Evolutionary conservation across 2,797 vertebrate species (phyloP), one percentile per base, ranked within the genome.

Genomic region (Acanthis flammea): DNA sequence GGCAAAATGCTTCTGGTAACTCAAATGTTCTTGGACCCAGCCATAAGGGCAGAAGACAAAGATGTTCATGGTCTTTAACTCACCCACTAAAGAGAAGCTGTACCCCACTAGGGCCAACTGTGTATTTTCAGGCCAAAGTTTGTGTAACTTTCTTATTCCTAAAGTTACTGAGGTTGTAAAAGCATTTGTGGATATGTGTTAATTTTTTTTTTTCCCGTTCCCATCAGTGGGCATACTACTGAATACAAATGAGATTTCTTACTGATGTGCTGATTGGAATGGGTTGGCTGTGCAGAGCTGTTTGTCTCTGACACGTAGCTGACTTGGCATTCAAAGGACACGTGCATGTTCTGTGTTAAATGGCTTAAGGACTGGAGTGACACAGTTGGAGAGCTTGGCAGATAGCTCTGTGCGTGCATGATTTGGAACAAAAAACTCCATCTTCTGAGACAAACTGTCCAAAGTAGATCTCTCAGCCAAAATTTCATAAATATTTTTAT

Each of bases 351-450:
- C 53, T 66, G 27, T 85, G 81, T 92, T 94, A 91, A 94, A 87
- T 83, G 82, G 88, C 88, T 97, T 94, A 84, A 88, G 57, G 65
- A 91, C 77, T 76, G 35, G 70, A 91, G 90, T 87, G 85, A 81
- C 89, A 86, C 87, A 90, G 70, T 90, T 96, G 87, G 89, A 81
- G 91, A 67, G 78, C 87, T 92, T 94, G 91, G 83, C 58, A 12
- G 68, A 89, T 74, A 67, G 9, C 41, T 87, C 72, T 72, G 33
- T 1, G 1, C 50, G 35, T 80, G 44, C 75, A 37, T 82, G 63
- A 83, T 72, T 84, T 96, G 92, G 90, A 96, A 66, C 51, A 75
- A 68, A 95, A 86, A 60, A 10, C 19, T 73, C 23, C 44, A 6
- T 91, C 55, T 35, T 85, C 48, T 30, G 48, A 78, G 70, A 55